phyloP scores from a whole-genome alignment of 2,888 invertebrate species.

The Leucania comma region DNA sequence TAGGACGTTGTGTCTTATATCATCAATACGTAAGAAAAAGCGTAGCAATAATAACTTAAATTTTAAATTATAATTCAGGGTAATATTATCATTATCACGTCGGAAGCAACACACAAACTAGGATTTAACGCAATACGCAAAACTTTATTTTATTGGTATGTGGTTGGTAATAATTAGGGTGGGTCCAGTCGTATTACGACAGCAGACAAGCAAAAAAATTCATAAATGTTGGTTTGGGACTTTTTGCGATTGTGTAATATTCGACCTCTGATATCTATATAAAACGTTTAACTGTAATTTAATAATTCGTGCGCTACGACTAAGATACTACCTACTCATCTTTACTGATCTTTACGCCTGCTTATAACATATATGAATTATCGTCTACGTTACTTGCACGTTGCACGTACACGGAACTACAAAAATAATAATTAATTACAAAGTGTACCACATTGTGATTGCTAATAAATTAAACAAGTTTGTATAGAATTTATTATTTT shows the following conservation, averaged over 20 bases:
- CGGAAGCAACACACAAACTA: conserved; percentile 12
- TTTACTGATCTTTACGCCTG: not conserved
- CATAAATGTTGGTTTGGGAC: not conserved
- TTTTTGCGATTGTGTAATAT: not conserved
- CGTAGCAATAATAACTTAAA: conserved; percentile 55
- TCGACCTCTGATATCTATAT: not conserved
- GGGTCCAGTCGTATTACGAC: not conserved
- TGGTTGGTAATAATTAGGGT: not conserved
- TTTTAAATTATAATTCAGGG: conserved; percentile 45
- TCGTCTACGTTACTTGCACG: not conserved
- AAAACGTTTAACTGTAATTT: not conserved
- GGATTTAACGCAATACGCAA: conserved; percentile 1
- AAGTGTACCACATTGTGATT: no score
- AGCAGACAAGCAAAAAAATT: not conserved
- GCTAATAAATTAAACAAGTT: conserved; percentile 1
- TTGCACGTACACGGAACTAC: conserved; percentile 2
- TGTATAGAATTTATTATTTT: conserved; percentile 2
- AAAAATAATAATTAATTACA: not conserved
- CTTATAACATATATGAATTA: not conserved
- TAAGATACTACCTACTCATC: not conserved
- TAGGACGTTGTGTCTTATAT: conserved; percentile 17
- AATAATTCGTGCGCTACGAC: not conserved
- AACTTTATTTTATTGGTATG: not conserved
- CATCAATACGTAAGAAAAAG: conserved; percentile 35
- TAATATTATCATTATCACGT: conserved; percentile 38